These are phyloP conservation scores for Orthonychiurus folsomi DNA, from an alignment of 2,888 invertebrate species.

Conservation along the genomic window DNA sequence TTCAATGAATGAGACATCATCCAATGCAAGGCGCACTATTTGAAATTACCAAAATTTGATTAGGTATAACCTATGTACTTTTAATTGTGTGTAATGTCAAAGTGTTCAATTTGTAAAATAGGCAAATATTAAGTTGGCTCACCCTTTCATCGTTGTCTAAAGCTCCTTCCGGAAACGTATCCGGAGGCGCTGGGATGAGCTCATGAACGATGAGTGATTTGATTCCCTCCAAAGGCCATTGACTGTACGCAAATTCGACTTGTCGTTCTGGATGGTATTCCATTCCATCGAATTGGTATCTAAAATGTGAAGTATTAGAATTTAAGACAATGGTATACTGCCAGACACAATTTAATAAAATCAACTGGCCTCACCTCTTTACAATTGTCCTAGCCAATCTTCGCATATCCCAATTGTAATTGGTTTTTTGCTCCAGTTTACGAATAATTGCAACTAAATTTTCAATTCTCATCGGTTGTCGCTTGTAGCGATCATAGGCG, in stretches of 20 bases:
- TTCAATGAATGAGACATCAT: slow-evolving; percentile 37
- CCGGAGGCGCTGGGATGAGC: slow-evolving; percentile 26
- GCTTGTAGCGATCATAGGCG: slow-evolving; percentile 32
- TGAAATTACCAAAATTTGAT: neutral
- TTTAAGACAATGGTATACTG: no score
- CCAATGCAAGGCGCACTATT: slow-evolving; percentile 38
- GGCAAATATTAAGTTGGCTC: neutral
- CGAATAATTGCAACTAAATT: slow-evolving; percentile 37
- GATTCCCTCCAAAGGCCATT: slow-evolving; percentile 20
- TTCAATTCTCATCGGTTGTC: slow-evolving; percentile 38
- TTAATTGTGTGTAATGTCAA: neutral
- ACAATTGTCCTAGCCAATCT: slow-evolving; percentile 28
- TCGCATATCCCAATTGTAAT: slow-evolving; percentile 28
- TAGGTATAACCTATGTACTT: neutral
- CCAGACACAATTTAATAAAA: neutral
- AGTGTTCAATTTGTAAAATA: neutral
- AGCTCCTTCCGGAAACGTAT: slow-evolving; percentile 24
- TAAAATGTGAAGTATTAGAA: slow-evolving; percentile 11
- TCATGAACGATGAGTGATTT: slow-evolving; percentile 25
- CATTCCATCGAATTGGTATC: slow-evolving; percentile 37
- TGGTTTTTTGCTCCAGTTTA: slow-evolving; percentile 35
- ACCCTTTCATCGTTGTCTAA: slow-evolving; percentile 38
- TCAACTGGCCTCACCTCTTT: slow-evolving; percentile 27
- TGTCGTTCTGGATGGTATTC: slow-evolving; percentile 18
- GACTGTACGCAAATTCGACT: slow-evolving; percentile 24